Conservation (phyloP, 2,113 vertebrate species). For the Mirounga angustirostris region DNA sequence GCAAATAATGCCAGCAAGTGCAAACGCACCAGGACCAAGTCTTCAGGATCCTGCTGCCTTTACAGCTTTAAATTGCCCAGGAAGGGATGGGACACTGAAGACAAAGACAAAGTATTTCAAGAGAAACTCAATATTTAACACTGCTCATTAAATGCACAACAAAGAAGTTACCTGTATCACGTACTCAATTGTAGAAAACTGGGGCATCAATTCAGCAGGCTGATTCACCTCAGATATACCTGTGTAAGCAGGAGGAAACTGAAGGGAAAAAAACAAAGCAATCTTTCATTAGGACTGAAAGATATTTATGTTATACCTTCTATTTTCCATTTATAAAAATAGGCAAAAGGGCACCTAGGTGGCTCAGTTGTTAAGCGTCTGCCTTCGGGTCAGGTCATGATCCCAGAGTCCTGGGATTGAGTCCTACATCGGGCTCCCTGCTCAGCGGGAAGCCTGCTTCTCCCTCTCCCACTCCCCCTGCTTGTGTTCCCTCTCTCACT, state of each 20-base stretch:
- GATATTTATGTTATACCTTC: not conserved
- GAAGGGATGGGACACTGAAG: not conserved
- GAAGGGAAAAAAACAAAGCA: conserved; percentile 77
- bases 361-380: no score
- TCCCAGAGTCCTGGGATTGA: no score
- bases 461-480: no score
- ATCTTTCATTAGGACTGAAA: not conserved
- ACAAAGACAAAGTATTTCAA: not conserved
- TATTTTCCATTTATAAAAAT: conserved; percentile 15
- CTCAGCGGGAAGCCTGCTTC: no score
- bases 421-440: no score
- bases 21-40: not conserved
- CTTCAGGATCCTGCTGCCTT: not conserved
- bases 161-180: conserved; percentile 94
- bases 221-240: conserved; percentile 98
- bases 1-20: not conserved
- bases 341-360: not conserved
- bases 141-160: not conserved
- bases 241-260: conserved; percentile 97
- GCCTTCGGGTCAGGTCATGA: no score
- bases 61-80: not conserved
- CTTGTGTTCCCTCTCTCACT: no score
- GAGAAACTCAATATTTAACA: conserved; percentile 40
- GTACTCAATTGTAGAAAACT: conserved; percentile 99
- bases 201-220: conserved; percentile 97